These are phyloP conservation scores for Diarsia brunnea DNA, from an alignment of 2,888 invertebrate species.

Conservation along the genomic window DNA sequence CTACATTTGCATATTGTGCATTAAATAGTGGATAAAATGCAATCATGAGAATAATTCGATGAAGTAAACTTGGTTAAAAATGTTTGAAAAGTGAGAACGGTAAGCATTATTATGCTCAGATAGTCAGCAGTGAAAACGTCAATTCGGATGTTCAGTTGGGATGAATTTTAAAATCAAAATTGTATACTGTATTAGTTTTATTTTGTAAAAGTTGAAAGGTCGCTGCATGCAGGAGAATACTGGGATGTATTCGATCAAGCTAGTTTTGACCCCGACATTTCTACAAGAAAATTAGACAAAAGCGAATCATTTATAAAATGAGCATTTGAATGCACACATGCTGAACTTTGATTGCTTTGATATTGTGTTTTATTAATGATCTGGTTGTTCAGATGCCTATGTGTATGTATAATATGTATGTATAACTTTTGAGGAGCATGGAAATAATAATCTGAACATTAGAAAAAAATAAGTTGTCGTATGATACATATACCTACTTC, in stretches of 20 bases:
- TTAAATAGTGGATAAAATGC: conserved; percentile 19
- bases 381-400: not conserved
- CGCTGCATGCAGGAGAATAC: not conserved
- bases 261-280: not conserved
- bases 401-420: too few relatives aligned
- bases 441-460: conserved; percentile 30
- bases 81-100: not conserved
- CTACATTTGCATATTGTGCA: too few relatives aligned
- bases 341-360: conserved; percentile 4
- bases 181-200: not conserved
- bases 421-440: not conserved
- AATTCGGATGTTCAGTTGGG: conserved; percentile 7
- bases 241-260: not conserved
- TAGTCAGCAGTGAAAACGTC: conserved; percentile 9
- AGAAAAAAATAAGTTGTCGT: conserved; percentile 6
- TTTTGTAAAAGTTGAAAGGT: not conserved
- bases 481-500: not conserved
- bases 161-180: conserved; percentile 1
- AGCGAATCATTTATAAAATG: not conserved
- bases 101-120: not conserved
- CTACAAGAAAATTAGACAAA: not conserved
- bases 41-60: not conserved
- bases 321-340: not conserved
- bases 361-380: not conserved
- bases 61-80: not conserved